Evolutionary conservation across 2,113 vertebrate species (phyloP).

Genomic region (Narcine bancroftii): DNA sequence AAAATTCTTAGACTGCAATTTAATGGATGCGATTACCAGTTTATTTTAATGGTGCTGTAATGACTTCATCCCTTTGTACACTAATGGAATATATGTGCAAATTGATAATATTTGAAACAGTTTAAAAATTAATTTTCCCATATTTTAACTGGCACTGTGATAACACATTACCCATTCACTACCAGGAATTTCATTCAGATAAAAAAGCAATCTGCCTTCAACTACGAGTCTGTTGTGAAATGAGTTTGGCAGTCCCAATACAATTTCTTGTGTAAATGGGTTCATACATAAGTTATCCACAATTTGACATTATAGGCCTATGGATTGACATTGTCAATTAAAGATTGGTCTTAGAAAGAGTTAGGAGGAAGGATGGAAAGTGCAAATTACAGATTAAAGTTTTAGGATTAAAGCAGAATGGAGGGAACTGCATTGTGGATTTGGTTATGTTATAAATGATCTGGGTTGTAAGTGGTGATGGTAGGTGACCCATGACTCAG

Average conservation of each 20-base stretch:
- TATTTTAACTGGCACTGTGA: neutral
- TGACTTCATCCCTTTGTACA: neutral
- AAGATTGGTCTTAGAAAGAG: neutral
- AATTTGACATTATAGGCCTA: neutral
- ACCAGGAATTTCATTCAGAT: neutral
- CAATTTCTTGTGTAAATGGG: neutral
- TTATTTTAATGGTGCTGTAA: neutral
- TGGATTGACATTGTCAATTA: neutral
- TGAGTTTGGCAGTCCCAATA: neutral
- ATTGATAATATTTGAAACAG: neutral
- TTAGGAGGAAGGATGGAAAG: neutral
- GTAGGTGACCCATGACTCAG: too few relatives aligned
- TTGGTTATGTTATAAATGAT: neutral
- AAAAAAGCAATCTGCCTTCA: neutral
- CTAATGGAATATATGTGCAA: neutral
- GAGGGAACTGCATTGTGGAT: neutral
- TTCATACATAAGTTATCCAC: neutral
- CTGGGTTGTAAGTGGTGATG: too few relatives aligned
- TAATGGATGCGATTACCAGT: neutral
- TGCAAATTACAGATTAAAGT: neutral
- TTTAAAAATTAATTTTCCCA: neutral
- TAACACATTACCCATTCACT: neutral
- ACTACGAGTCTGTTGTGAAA: neutral
- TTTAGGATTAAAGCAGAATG: too few relatives aligned
- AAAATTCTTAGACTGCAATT: neutral